A percentile compares a stretch with the other conserved stretches of the same genome.
Evolutionary conservation across 92 coral and sea anemone species (phyloP).

Genomic region (Diadumene lineata): DNA sequence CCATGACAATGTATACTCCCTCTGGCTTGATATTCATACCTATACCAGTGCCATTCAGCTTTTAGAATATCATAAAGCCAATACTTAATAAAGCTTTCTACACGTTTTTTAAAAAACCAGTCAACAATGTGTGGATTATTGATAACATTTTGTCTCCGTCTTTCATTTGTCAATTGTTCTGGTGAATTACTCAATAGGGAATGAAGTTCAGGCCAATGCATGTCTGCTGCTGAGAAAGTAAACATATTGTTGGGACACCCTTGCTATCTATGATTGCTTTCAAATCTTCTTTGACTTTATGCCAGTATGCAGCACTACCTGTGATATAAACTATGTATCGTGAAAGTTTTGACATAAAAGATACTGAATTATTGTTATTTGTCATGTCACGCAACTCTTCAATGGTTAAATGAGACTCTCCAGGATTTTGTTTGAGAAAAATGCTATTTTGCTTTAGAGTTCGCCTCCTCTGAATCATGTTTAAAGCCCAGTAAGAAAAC

Average conservation of each 20-base stretch:
- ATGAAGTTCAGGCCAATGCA: conserved; percentile 82
- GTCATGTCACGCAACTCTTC: conserved; percentile 59
- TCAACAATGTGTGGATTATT: conserved; percentile 66
- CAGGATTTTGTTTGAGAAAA: conserved; percentile 65
- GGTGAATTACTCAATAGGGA: conserved; percentile 32
- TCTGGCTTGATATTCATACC: conserved; percentile 59
- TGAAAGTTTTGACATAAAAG: conserved; percentile 50
- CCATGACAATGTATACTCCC: conserved; percentile 53
- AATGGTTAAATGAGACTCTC: conserved; percentile 57
- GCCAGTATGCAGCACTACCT: conserved; percentile 72
- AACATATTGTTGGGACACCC: conserved; percentile 69
- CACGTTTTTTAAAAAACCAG: conserved; percentile 62
- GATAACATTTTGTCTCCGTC: conserved; percentile 51
- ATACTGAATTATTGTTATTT: conserved; percentile 26
- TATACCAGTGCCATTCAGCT: conserved; percentile 70
- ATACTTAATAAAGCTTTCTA: conserved; percentile 60
- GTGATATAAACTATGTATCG: conserved; percentile 55
- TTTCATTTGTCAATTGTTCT: conserved; percentile 18
- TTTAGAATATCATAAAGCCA: conserved; percentile 56
- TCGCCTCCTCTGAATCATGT: conserved; percentile 61
- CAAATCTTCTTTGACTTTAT: conserved; percentile 67
- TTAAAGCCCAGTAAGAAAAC: conserved; percentile 71
- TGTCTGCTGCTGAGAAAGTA: conserved; percentile 76
- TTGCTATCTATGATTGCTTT: conserved; percentile 63
- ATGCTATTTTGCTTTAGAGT: conserved; percentile 64